Conservation (phyloP, 2,797 vertebrate genomes). For the Atherinosoma microstoma region DNA sequence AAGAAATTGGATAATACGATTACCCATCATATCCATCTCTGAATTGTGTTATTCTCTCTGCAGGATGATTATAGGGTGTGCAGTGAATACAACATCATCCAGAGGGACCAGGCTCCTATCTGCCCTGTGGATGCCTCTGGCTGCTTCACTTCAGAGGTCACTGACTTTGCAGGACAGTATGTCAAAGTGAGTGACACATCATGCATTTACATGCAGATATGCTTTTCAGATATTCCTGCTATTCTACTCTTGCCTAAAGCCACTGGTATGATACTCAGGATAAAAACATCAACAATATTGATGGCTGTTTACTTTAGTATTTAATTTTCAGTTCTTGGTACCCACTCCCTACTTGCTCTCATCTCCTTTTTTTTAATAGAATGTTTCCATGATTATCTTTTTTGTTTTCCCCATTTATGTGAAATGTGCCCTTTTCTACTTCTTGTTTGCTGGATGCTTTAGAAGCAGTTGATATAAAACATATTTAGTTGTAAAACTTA, state of each 20-base stretch:
- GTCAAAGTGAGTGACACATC: conserved; percentile 91
- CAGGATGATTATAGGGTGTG: conserved; percentile 97
- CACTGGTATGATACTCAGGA: conserved; percentile 18
- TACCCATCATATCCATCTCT: background rate
- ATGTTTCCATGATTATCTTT: background rate
- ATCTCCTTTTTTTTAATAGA: conserved; percentile 24
- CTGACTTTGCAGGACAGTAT: conserved; percentile 93
- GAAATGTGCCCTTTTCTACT: background rate
- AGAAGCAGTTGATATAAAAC: background rate
- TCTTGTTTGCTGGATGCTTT: background rate
- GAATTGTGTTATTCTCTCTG: conserved; percentile 46
- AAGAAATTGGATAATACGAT: background rate
- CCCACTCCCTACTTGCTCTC: conserved; percentile 7
- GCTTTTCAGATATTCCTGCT: conserved; percentile 41
- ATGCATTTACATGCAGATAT: conserved; percentile 59
- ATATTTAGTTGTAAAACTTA: background rate
- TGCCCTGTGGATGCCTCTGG: conserved; percentile 96
- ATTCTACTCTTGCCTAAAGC: conserved; percentile 23
- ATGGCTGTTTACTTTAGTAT: conserved; percentile 26
- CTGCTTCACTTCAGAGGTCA: conserved; percentile 94
- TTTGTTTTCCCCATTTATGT: background rate
- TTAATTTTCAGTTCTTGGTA: conserved; percentile 24
- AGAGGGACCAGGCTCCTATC: conserved; percentile 91
- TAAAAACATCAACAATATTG: conserved; percentile 14
- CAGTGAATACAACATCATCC: conserved; percentile 93